Evolutionary conservation across 1,140 invertebrate genomes (phyloP).

Genomic region (Polypedilum pembai): DNA sequence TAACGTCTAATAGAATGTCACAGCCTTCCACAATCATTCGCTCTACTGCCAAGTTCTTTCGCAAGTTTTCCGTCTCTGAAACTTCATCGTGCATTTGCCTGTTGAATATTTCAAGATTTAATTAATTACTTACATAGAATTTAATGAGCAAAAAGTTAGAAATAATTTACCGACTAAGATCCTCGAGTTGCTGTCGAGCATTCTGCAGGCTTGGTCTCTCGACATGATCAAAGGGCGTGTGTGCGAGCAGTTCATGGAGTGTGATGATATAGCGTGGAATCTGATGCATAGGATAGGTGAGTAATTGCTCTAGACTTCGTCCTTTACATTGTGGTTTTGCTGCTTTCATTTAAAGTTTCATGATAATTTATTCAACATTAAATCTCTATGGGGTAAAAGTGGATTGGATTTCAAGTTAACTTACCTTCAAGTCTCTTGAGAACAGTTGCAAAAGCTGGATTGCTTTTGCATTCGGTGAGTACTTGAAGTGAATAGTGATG

Average conservation of each 20-base stretch:
- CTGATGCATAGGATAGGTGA: slow-evolving; percentile 94
- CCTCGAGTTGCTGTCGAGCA: slow-evolving; percentile 80
- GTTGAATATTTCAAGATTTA: neutral
- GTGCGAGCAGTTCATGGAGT: slow-evolving; percentile 81
- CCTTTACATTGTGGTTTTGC: slow-evolving; percentile 80
- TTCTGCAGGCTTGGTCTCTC: slow-evolving; percentile 83
- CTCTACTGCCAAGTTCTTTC: slow-evolving; percentile 89
- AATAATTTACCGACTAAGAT: slow-evolving; percentile 57
- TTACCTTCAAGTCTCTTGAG: slow-evolving; percentile 63
- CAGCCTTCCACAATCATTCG: slow-evolving; percentile 93
- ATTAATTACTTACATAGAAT: neutral
- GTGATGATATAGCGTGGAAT: slow-evolving; percentile 89
- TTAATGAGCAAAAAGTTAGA: neutral
- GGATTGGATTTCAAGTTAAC: neutral
- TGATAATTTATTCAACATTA: slow-evolving; percentile 3
- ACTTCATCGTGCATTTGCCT: slow-evolving; percentile 71
- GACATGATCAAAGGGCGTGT: slow-evolving; percentile 92
- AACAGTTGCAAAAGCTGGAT: slow-evolving; percentile 69
- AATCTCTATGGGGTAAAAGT: neutral
- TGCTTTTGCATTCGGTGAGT: slow-evolving; percentile 83
- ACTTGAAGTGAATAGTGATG: slow-evolving; percentile 93
- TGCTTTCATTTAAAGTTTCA: neutral
- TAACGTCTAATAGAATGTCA: slow-evolving; percentile 88
- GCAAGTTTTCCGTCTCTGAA: slow-evolving; percentile 87
- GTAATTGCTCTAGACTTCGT: slow-evolving; percentile 77